Percentiles rank a stretch among this genome's conserved stretches.
These are phyloP conservation scores for Drosophila ananassae DNA, from an alignment of 1,140 invertebrate genomes.

Conservation along the genomic window DNA sequence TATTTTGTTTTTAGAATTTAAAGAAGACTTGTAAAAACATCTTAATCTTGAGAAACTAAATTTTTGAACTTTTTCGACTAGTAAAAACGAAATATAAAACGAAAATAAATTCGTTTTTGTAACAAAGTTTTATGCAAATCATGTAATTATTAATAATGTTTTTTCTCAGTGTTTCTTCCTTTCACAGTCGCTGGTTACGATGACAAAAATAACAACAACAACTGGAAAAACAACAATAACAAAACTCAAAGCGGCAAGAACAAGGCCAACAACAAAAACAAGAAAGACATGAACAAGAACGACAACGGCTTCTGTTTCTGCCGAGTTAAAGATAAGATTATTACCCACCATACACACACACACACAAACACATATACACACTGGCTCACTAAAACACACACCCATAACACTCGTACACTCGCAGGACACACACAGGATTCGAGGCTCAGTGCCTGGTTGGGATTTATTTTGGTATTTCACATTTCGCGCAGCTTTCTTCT, in stretches of 20 bases:
- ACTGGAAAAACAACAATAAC: not conserved
- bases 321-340: constrained; percentile 81
- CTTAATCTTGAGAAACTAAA: too few species aligned
- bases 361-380: constrained; percentile 19
- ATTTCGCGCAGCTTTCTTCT: constrained; percentile 48
- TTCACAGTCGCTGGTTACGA: constrained; percentile 69
- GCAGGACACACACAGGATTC: constrained; percentile 24
- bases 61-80: too few species aligned
- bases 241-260: not conserved
- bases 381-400: constrained; percentile 4
- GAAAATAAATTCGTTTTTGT: too few species aligned
- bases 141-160: too few species aligned
- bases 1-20: too few species aligned
- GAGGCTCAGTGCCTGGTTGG: constrained; percentile 36
- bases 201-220: constrained; percentile 38
- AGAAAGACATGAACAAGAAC: constrained; percentile 12
- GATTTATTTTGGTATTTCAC: constrained; percentile 71
- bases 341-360: constrained; percentile 56
- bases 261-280: constrained; percentile 44
- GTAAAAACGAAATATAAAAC: too few species aligned
- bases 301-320: constrained; percentile 76
- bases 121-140: too few species aligned
- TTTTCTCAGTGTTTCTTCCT: constrained; percentile 38
- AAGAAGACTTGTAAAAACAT: too few species aligned
- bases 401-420: not conserved